phyloP scores from a whole-genome alignment of 2,797 vertebrate genomes.

The Melanotaenia pygmaea region DNA sequence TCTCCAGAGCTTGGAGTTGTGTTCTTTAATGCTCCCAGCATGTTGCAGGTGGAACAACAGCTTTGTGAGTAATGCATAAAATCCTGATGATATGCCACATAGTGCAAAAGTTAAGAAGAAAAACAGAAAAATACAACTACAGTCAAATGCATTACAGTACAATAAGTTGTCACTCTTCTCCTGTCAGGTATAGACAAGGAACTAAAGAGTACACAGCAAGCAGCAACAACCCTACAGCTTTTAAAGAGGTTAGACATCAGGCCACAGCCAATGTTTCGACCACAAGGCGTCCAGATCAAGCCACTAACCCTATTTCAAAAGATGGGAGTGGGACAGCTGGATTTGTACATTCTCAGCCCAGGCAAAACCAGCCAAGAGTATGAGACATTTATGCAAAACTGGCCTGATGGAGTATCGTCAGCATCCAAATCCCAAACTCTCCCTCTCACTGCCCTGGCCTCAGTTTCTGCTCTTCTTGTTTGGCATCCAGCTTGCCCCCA shows the following conservation, averaged over 20 bases:
- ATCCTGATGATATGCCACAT: not conserved
- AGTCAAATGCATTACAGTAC: not conserved
- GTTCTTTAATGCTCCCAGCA: constrained; percentile 89
- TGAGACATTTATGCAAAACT: constrained; percentile 86
- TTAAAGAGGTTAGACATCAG: constrained; percentile 87
- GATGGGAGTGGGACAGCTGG: constrained; percentile 95
- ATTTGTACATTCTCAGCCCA: constrained; percentile 92
- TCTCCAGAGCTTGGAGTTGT: constrained; percentile 93
- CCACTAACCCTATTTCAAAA: constrained; percentile 94
- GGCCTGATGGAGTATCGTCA: constrained; percentile 73
- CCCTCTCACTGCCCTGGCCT: constrained; percentile 83
- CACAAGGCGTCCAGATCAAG: constrained; percentile 74
- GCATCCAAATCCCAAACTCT: constrained; percentile 56
- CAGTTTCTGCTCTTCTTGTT: constrained; percentile 89
- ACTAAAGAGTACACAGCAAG: constrained; percentile 84
- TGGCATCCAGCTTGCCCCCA: constrained; percentile 90
- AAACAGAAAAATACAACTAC: not conserved
- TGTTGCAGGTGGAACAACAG: constrained; percentile 65
- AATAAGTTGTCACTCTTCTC: constrained; percentile 14
- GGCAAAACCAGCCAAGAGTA: constrained; percentile 88
- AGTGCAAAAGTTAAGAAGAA: not conserved
- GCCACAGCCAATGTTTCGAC: constrained; percentile 85
- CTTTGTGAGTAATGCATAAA: constrained; percentile 70
- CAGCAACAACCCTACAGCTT: constrained; percentile 81
- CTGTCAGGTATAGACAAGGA: constrained; percentile 65